Conservation (phyloP, 2,113 vertebrate species). For the Onychostoma macrolepis region DNA sequence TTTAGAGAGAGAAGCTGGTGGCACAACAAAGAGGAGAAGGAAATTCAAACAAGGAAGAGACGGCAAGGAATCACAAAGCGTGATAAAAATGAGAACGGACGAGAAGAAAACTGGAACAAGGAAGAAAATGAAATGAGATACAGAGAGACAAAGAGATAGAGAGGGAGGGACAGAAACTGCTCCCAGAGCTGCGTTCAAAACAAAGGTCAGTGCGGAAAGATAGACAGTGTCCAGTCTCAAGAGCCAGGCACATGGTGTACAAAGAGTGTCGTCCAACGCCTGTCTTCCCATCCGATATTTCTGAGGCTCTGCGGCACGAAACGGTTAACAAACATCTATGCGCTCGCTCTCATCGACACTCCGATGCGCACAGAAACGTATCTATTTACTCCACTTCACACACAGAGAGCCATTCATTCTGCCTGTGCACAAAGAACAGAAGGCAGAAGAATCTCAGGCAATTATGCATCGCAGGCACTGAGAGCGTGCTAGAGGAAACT, state of each 20-base stretch:
- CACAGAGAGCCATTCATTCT: conserved; percentile 51
- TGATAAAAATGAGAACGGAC: conserved; percentile 14
- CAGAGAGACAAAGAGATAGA: conserved; percentile 16
- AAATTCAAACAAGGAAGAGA: conserved; percentile 24
- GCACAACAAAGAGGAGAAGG: background rate
- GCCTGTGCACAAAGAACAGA: conserved; percentile 45
- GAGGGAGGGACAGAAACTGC: conserved; percentile 1
- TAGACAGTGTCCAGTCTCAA: conserved; percentile 20
- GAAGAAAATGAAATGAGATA: conserved; percentile 14
- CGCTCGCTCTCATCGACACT: conserved; percentile 2
- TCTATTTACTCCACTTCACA: conserved; percentile 44
- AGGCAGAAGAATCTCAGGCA: conserved; percentile 41
- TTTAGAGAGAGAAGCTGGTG: conserved; percentile 33
- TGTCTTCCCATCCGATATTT: conserved; percentile 26
- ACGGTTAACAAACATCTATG: background rate
- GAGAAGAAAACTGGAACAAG: background rate
- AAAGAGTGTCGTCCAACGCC: conserved; percentile 7
- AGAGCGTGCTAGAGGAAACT: conserved; percentile 30
- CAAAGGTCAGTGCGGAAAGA: conserved; percentile 51
- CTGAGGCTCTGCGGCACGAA: background rate
- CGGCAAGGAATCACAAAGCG: background rate
- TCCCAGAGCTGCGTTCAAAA: conserved; percentile 16
- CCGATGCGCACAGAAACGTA: conserved; percentile 27
- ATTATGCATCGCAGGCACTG: conserved; percentile 19
- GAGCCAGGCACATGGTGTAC: conserved; percentile 32